Evolutionary conservation across 2,888 invertebrate genomes (phyloP).

Genomic region (Drosophila monieri): DNA sequence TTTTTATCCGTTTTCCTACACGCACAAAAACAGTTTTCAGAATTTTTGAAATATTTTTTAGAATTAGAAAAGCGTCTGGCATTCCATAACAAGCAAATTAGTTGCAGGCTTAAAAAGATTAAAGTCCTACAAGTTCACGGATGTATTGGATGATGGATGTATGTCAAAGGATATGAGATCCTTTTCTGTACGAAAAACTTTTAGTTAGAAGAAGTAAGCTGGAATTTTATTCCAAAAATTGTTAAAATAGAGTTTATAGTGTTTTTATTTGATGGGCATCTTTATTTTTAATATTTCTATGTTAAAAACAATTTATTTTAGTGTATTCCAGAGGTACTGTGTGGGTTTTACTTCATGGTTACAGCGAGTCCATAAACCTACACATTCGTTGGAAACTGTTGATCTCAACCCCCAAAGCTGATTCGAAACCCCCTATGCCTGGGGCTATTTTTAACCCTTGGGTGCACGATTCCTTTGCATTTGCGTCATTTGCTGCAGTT

Average conservation of each 20-base stretch:
- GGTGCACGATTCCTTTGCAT: conserved; percentile 13
- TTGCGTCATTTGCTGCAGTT: conserved; percentile 59
- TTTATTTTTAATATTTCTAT: too few species aligned
- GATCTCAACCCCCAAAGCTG: conserved; percentile 52
- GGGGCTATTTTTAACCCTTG: conserved; percentile 1
- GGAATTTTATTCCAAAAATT: too few species aligned
- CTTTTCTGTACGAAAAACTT: too few species aligned
- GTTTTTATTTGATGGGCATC: too few species aligned
- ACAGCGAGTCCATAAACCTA: conserved; percentile 56
- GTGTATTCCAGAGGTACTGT: conserved; percentile 10
- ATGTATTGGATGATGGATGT: too few species aligned
- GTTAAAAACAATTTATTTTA: background rate
- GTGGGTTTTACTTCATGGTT: conserved; percentile 41
- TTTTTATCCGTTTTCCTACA: conserved; percentile 22
- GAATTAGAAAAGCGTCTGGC: background rate
- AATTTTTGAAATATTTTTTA: background rate
- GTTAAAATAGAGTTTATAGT: too few species aligned
- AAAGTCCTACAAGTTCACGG: too few species aligned
- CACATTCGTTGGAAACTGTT: conserved; percentile 39
- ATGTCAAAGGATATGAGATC: too few species aligned
- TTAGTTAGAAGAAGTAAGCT: too few species aligned
- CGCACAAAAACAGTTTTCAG: background rate
- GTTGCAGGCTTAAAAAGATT: too few species aligned
- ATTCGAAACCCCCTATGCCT: background rate
- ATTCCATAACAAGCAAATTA: background rate